Evolutionary conservation across 2,113 vertebrate genomes (phyloP).

Genomic region (Neopipo cinnamomea): DNA sequence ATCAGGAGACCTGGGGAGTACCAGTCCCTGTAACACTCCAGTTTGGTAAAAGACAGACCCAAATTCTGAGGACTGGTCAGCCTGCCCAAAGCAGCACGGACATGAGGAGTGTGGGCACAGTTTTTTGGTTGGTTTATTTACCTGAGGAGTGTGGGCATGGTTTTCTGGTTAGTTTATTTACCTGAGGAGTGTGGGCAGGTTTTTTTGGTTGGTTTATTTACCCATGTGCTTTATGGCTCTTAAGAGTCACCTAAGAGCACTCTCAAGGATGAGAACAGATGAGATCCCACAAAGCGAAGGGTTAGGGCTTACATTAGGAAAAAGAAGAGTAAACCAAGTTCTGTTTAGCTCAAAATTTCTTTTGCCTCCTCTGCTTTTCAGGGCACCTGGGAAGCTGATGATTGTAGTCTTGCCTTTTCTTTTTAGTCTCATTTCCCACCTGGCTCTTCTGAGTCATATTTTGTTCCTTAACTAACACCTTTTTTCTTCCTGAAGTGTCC

Average conservation of each 20-base stretch:
- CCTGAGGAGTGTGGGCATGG: too few species aligned
- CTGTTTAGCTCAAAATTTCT: neutral
- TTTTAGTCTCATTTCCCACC: neutral
- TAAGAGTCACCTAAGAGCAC: neutral
- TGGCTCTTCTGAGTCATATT: neutral
- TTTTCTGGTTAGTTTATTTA: neutral
- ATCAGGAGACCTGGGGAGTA: neutral
- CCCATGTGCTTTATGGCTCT: neutral
- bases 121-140: neutral
- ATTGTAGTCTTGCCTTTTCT: neutral
- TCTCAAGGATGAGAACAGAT: neutral
- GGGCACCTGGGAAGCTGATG: neutral
- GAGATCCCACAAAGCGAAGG: neutral
- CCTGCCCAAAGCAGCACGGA: rapidly evolving
- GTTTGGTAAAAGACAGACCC: neutral
- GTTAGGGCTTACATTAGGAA: neutral
- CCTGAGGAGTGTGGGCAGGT: too few species aligned
- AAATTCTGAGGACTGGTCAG: neutral
- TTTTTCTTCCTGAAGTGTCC: neutral
- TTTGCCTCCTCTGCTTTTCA: neutral
- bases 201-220: neutral
- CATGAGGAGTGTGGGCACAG: neutral
- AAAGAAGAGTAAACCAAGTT: neutral
- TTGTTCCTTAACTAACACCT: neutral
- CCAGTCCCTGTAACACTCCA: neutral